phyloP scores from a whole-genome alignment of 2,113 vertebrate species.

The Macrotis lagotis region DNA sequence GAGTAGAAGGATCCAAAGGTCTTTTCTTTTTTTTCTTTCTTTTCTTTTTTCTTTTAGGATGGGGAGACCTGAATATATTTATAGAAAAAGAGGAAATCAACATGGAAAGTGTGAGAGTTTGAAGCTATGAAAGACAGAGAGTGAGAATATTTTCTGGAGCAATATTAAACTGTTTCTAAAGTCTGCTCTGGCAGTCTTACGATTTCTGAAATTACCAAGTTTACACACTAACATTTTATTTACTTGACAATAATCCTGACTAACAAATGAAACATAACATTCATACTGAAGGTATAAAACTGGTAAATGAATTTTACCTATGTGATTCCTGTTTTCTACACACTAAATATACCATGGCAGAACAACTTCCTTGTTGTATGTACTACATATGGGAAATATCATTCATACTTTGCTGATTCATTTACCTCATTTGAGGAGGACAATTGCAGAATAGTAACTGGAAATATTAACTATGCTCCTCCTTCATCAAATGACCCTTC shows the following conservation, averaged over 20 bases:
- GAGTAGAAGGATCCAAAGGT: background rate
- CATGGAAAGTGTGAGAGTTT: background rate
- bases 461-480: background rate
- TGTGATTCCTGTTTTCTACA: background rate
- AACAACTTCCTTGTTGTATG: background rate
- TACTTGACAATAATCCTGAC: background rate
- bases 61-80: background rate
- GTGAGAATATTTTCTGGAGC: background rate
- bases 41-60: background rate
- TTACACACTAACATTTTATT: background rate
- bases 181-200: background rate
- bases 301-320: background rate
- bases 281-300: background rate
- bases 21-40: background rate
- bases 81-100: background rate
- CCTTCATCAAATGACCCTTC: background rate
- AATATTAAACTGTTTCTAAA: background rate
- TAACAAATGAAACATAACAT: background rate
- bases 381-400: background rate
- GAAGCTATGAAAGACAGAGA: background rate
- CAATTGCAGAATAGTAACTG: background rate
- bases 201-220: background rate
- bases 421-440: too few relatives aligned
- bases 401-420: too few relatives aligned
- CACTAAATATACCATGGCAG: background rate